Percentiles rank a stretch among this genome's conserved stretches.
Conservation (phyloP, 1,140 invertebrate species). For the Pentalonia nigronervosa region DNA sequence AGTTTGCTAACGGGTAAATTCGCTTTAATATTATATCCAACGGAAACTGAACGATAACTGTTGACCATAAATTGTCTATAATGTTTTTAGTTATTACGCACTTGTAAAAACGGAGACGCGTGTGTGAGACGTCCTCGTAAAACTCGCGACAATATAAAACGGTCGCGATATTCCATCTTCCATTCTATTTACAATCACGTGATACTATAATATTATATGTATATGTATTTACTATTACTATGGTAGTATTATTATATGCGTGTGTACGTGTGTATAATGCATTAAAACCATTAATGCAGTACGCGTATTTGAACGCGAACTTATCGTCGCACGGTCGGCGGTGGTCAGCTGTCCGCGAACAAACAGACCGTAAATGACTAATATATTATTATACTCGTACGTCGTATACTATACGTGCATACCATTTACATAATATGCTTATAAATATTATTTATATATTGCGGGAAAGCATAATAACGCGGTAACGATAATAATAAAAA, state of each 20-base stretch:
- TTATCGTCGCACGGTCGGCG: neutral
- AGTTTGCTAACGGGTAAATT: neutral
- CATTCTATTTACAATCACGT: neutral
- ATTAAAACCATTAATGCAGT: neutral
- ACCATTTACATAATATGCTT: neutral
- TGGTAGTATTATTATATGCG: neutral
- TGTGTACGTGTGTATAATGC: neutral
- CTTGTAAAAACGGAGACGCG: neutral
- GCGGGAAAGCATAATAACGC: neutral
- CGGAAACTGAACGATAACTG: neutral
- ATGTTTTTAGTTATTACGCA: too few relatives aligned
- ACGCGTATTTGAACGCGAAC: neutral
- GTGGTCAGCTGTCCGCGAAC: neutral
- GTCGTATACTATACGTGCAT: neutral
- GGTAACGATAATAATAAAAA: neutral
- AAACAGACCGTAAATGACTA: conserved; percentile 49
- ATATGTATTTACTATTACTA: neutral
- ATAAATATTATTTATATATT: neutral
- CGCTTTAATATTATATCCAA: neutral
- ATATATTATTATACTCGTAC: neutral
- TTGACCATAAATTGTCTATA: neutral
- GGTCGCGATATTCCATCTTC: neutral
- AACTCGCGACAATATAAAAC: neutral
- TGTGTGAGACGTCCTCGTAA: neutral
- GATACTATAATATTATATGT: neutral